Evolutionary conservation across 1,140 invertebrate species (phyloP).

Genomic region (Drosophila aff.): DNA sequence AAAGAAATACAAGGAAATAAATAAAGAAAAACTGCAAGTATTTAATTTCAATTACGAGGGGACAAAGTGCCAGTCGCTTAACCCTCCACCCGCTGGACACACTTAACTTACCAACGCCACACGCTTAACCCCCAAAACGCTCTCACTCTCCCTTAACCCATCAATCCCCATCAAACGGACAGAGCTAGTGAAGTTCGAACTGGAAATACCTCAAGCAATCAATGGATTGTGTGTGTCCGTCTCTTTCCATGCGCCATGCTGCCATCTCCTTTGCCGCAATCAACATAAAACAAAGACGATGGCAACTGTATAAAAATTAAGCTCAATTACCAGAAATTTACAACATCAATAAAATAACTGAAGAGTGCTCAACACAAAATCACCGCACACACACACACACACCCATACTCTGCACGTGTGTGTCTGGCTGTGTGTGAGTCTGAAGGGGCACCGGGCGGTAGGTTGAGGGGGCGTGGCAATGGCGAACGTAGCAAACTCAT

Average conservation of each 20-base stretch:
- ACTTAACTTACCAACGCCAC: constrained; percentile 8
- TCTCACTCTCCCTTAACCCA: constrained; percentile 6
- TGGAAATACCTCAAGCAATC: constrained; percentile 47
- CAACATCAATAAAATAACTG: constrained; percentile 83
- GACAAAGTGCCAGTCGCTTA: constrained; percentile 33
- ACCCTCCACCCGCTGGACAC: constrained; percentile 13
- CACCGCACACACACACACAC: constrained; percentile 52
- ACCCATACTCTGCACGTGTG: constrained; percentile 18
- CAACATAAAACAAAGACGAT: constrained; percentile 77
- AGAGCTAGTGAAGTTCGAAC: constrained; percentile 24
- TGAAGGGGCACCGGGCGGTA: constrained; percentile 6
- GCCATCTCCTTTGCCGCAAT: constrained; percentile 49
- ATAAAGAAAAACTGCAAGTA: constrained; percentile 51
- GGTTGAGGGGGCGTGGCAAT: constrained; percentile 28
- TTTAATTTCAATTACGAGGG: constrained; percentile 75
- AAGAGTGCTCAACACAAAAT: constrained; percentile 81
- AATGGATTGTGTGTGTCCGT: constrained; percentile 18
- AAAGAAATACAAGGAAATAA: not conserved
- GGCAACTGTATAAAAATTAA: constrained; percentile 82
- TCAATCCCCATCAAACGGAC: constrained; percentile 30
- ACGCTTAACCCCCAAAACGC: not conserved
- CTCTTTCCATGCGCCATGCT: constrained; percentile 4
- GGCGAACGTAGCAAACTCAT: constrained; percentile 79
- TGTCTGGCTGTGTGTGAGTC: constrained; percentile 42
- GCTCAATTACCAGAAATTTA: constrained; percentile 84